Evolutionary conservation across 2,888 invertebrate species (phyloP).

Genomic region (Cryptops parisi): DNA sequence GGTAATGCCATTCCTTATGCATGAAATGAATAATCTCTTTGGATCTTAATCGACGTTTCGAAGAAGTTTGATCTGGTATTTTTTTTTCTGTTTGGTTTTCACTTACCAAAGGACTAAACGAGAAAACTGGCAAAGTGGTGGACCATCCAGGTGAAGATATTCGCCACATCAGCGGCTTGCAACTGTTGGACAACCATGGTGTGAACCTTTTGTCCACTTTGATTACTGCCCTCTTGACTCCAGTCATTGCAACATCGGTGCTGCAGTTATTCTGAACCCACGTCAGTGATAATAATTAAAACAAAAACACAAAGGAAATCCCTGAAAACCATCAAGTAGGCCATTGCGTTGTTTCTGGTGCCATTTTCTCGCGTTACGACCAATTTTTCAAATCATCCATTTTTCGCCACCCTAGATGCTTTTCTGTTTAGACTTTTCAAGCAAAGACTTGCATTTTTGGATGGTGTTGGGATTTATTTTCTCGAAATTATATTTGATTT

Average conservation of each 20-base stretch:
- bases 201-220: conserved; percentile 72
- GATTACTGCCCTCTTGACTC: conserved; percentile 53
- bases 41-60: background rate
- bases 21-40: background rate
- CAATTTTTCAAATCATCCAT: no score
- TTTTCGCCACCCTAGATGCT: no score
- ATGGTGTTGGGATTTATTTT: no score
- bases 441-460: no score
- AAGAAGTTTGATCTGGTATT: background rate
- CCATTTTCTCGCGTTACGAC: no score
- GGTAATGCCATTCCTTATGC: conserved; percentile 38
- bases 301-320: no score
- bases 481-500: no score
- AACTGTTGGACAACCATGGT: conserved; percentile 69
- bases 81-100: conserved; percentile 15
- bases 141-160: conserved; percentile 52
- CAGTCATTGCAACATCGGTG: conserved; percentile 43
- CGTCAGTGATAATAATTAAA: no score
- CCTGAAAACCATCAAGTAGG: no score
- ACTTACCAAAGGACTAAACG: conserved; percentile 44
- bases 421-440: no score
- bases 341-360: no score
- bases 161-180: conserved; percentile 56
- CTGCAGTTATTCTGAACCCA: no score
- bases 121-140: conserved; percentile 47